Evolutionary conservation across 2,797 vertebrate genomes (phyloP).

Genomic region (Alca torda): DNA sequence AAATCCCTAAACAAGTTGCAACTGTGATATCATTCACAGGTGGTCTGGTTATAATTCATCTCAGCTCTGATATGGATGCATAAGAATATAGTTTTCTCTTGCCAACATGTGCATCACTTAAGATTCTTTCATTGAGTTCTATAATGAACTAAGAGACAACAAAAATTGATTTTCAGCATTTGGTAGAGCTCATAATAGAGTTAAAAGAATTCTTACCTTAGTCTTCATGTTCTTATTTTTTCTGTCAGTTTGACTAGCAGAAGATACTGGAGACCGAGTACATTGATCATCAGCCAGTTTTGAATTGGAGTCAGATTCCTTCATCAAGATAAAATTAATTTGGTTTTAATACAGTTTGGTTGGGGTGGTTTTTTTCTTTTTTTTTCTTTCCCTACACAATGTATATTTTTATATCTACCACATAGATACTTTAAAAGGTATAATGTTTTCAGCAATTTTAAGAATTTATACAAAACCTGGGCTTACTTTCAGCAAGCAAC

Average conservation of each 20-base stretch:
- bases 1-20: not conserved
- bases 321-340: not conserved
- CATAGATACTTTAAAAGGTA: not conserved
- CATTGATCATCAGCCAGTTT: not conserved
- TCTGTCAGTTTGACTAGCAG: conserved; percentile 9
- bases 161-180: not conserved
- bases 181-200: not conserved
- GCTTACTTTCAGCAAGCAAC: not conserved
- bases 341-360: not conserved
- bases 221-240: conserved; percentile 14
- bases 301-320: conserved; percentile 66
- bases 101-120: not conserved
- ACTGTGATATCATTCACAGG: not conserved
- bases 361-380: too few species aligned
- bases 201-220: conserved; percentile 66
- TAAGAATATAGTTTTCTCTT: not conserved
- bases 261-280: not conserved
- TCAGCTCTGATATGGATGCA: not conserved
- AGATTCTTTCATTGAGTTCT: not conserved
- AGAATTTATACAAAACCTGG: not conserved
- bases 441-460: not conserved
- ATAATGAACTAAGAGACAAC: not conserved
- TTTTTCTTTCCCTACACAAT: not conserved
- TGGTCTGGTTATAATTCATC: not conserved
- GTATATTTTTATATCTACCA: not conserved